phyloP scores from a whole-genome alignment of 30 jellyfish, hydroid and myxozoan species.

The Turritopsis rubra region DNA sequence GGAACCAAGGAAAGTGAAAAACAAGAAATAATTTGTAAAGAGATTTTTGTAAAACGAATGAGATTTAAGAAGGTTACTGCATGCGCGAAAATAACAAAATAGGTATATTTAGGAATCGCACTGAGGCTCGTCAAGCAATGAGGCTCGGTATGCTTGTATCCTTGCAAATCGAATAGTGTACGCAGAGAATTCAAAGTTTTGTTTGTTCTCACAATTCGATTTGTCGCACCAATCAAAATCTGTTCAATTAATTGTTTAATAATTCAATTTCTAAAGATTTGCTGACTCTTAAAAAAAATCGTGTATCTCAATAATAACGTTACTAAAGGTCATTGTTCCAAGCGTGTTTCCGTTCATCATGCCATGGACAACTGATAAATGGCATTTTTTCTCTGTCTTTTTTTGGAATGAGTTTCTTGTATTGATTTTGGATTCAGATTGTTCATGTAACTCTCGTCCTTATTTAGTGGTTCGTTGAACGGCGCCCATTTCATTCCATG shows the following conservation, averaged over 20 bases:
- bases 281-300: no score
- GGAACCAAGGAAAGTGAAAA: background rate
- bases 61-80: no score
- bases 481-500: background rate
- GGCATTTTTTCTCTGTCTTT: background rate
- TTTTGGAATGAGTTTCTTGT: background rate
- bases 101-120: no score
- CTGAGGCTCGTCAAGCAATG: no score
- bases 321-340: background rate
- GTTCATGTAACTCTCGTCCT: background rate
- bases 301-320: background rate
- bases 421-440: background rate
- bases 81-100: no score
- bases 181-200: no score
- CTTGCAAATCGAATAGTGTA: no score
- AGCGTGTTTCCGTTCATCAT: background rate
- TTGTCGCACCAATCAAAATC: no score
- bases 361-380: background rate
- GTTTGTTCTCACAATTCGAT: no score
- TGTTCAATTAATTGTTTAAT: no score
- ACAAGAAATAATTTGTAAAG: background rate
- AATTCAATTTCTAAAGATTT: no score
- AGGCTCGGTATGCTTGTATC: no score
- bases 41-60: background rate
- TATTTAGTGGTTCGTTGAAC: background rate